These are phyloP conservation scores for Horisme vitalbata DNA, from an alignment of 2,888 invertebrate genomes.

Conservation along the genomic window DNA sequence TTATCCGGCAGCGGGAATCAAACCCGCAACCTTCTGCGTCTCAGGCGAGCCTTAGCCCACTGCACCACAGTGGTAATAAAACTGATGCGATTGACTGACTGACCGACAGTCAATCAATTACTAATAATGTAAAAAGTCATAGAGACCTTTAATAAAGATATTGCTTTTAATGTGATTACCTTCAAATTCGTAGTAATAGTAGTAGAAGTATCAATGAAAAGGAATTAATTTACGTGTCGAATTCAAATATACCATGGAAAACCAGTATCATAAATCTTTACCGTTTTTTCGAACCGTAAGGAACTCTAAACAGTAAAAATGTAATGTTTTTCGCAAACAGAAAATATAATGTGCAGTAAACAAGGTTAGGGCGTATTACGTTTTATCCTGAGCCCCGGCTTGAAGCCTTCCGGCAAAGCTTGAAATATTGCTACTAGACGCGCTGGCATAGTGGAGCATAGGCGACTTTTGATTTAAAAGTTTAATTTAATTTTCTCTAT, in stretches of 20 bases:
- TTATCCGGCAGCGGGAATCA: background rate
- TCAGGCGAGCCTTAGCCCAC: background rate
- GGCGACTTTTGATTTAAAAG: too few relatives aligned
- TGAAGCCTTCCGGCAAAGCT: conserved; percentile 22
- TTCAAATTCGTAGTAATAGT: too few relatives aligned
- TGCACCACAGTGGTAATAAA: background rate
- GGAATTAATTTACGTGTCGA: too few relatives aligned
- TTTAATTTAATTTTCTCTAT: too few relatives aligned
- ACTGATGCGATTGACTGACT: too few relatives aligned
- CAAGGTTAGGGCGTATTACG: conserved; percentile 35
- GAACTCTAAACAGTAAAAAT: conserved; percentile 42
- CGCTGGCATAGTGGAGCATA: too few relatives aligned
- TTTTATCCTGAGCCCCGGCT: conserved; percentile 29
- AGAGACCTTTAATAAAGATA: too few relatives aligned
- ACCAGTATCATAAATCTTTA: background rate
- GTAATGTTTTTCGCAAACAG: conserved; percentile 46
- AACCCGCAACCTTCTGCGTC: background rate
- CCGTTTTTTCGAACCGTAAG: conserved; percentile 4
- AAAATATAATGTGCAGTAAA: conserved; percentile 49
- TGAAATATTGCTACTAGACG: conserved; percentile 17
- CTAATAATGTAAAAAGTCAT: too few relatives aligned
- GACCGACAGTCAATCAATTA: too few relatives aligned
- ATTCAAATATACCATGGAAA: too few relatives aligned
- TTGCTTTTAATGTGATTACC: too few relatives aligned
- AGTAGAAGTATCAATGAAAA: too few relatives aligned